Evolutionary conservation across 2,888 invertebrate genomes (phyloP), one percentile per base, ranked within the genome.

Genomic region (Syritta pipiens): DNA sequence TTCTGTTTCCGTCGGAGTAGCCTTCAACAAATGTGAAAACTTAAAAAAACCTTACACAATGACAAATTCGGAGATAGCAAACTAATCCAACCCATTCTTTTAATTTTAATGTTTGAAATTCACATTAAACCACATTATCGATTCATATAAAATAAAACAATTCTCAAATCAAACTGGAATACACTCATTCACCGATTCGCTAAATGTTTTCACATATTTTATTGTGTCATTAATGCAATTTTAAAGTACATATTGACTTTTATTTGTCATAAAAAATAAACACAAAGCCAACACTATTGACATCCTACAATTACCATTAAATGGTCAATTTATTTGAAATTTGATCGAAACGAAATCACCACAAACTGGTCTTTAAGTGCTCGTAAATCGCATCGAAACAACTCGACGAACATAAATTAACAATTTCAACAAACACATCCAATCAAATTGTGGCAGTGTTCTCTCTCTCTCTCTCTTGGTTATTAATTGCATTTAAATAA

Each of bases 401-500:
- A 40, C 14, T 26, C 40, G 17, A 5, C 9, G 9, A 14, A 10
- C 7, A 49, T 55, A 55, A 51, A 53, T 59, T 48, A 37, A 19
- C 35, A n/a, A 71, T 46, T 28, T 37, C 32, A 49, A 48, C 32
- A 48, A 55, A 46, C 40, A 24, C 37, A 53, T 72, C 53, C 55
- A 24, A 63, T n/a, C n/a, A n/a, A n/a, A n/a, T n/a, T 44, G 12
- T 37, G 63, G 22, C 59, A 30, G 20, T 42, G 30, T 63, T 22
- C 26, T 53, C 65, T 59, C 44, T 67, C n/a, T n/a, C n/a, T n/a
- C n/a, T n/a, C n/a, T n/a, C n/a, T n/a, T n/a, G n/a, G n/a, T n/a
- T 59, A 49, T 49, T 51, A 55, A 46, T 62, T 55, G 19, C 22
- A 12, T 68, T 68, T 62, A 17, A 62, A 75, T 75, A 68, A 48